Evolutionary conservation across 2,113 vertebrate species (phyloP), one percentile per base, ranked within the genome.

Genomic region (Phoxinus phoxinus): DNA sequence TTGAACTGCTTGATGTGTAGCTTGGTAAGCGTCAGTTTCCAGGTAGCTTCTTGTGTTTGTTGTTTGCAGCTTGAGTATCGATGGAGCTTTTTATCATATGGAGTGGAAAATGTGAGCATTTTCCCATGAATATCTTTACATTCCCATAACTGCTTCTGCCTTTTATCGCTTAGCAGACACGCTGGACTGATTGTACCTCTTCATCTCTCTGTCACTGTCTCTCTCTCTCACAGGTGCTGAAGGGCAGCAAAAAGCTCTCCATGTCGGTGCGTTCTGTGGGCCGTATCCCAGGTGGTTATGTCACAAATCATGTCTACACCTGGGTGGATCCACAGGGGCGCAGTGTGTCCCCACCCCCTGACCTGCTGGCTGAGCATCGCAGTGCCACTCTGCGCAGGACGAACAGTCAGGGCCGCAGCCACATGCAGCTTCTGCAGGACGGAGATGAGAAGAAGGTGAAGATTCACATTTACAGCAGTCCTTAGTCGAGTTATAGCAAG

Each of bases 271-370:
- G 96, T 48, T 98, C 97, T 0, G 95, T 97, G 1, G 98, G 98
- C 0, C 95, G 98, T 32, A 97, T 99, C 88, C 98, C 98, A 0
- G 97, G 98, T 0, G 98, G 97, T 2, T 99, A 98, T 0, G 92
- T 99, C 86, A 99, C 98, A 92, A 99, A 98, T 93, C 98, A 99
- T 85, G 97, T 99, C 84, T 99, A 99, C 89, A 98, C 97, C 3
- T 99, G 98, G 98, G 97, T 99, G 86, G 98, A 99, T 90, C 97
- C 98, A 0, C 97, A 97, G 86, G 98, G 98, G 8, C 95, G 96
- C 1, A 97, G 97, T 0, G 95, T 96, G 84, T 98, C 98, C 8
- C 97, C 98, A 0, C 97, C 98, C 0, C 90, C 91, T 0, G 96
- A 98, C 82, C 93, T 97, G 79, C 88, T 93, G 0, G 30, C 23